Conservation (phyloP, 2,888 invertebrate genomes). For the Eupithecia tripunctaria region DNA sequence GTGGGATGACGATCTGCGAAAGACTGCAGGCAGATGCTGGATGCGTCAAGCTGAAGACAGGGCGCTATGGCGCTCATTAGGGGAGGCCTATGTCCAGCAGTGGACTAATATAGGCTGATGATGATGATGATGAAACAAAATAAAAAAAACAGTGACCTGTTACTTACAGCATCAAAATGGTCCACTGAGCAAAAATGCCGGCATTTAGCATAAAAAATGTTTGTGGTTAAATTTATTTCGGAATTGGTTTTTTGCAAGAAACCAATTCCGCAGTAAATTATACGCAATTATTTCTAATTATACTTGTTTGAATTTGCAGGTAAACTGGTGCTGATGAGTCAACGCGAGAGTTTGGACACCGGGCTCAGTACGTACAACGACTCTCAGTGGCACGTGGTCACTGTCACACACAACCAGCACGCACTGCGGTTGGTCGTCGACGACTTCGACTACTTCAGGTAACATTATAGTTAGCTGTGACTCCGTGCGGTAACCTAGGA, state of each 20-base stretch:
- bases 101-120: too few relatives aligned
- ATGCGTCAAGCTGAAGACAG: too few relatives aligned
- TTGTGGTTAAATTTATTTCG: too few relatives aligned
- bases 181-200: neutral
- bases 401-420: constrained; percentile 89
- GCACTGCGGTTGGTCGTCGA: constrained; percentile 92
- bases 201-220: too few relatives aligned
- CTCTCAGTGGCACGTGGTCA: constrained; percentile 97
- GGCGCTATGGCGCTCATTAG: too few relatives aligned
- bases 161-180: too few relatives aligned
- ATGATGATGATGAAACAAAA: too few relatives aligned
- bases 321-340: constrained; percentile 87
- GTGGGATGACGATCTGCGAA: too few relatives aligned
- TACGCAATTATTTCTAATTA: neutral
- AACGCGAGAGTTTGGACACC: constrained; percentile 87
- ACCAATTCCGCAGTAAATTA: neutral
- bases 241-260: too few relatives aligned
- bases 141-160: too few relatives aligned
- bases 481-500: neutral
- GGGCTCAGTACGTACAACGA: constrained; percentile 90
- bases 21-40: too few relatives aligned
- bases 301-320: constrained; percentile 52
- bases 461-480: constrained; percentile 27
- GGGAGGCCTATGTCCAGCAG: too few relatives aligned
- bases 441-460: constrained; percentile 90